phyloP scores from a whole-genome alignment of 2,797 vertebrate genomes.

The Liparis tanakae region DNA sequence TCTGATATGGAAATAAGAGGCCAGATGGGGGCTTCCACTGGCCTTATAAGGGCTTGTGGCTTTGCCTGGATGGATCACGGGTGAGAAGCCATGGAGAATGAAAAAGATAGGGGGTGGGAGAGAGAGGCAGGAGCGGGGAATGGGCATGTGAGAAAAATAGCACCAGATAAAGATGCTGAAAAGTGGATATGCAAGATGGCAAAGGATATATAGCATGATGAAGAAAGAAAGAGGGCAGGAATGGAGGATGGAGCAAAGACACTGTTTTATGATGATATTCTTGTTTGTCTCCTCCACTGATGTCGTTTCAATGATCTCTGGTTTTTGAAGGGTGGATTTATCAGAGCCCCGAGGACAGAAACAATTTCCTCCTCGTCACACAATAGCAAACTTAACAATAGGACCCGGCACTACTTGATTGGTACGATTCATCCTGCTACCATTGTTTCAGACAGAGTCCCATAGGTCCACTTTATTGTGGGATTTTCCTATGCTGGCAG shows the following conservation, averaged over 20 bases:
- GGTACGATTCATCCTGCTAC: constrained; percentile 55
- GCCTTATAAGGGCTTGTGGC: constrained; percentile 79
- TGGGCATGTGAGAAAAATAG: constrained; percentile 27
- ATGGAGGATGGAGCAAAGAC: constrained; percentile 22
- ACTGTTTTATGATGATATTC: constrained; percentile 37
- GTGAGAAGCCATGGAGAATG: constrained; percentile 65
- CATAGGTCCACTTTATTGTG: constrained; percentile 62
- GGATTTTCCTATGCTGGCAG: constrained; percentile 43
- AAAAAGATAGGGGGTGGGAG: constrained; percentile 39
- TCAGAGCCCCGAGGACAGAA: constrained; percentile 65
- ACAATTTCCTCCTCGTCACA: constrained; percentile 70
- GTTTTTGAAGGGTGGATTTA: constrained; percentile 60
- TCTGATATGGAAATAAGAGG: constrained; percentile 80
- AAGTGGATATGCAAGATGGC: constrained; percentile 13
- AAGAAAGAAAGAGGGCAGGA: constrained; percentile 20
- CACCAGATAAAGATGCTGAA: constrained; percentile 6
- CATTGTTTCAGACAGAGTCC: constrained; percentile 68
- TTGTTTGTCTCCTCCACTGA: constrained; percentile 42
- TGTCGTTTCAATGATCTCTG: constrained; percentile 47
- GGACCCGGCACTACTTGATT: constrained; percentile 38
- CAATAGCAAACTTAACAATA: constrained; percentile 64
- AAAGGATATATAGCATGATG: constrained; percentile 12
- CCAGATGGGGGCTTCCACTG: constrained; percentile 74
- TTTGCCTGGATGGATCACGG: constrained; percentile 69
- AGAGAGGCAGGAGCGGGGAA: constrained; percentile 15